Evolutionary conservation across 2,888 invertebrate species (phyloP).

Genomic region (Sinohyriopsis cumingii): DNA sequence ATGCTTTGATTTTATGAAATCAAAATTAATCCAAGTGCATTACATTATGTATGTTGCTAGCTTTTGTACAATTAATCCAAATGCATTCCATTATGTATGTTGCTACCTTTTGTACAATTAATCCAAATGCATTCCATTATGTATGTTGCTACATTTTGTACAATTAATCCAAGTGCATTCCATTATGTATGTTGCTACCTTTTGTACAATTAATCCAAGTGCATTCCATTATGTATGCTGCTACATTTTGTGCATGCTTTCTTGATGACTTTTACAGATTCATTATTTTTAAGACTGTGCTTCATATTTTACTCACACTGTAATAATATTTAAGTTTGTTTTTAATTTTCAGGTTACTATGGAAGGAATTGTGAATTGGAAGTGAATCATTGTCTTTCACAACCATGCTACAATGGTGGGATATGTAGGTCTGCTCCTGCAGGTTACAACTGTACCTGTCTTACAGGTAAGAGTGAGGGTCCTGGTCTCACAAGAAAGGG

Average conservation of each 20-base stretch:
- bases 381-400: slow-evolving; percentile 43
- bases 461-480: slow-evolving; percentile 18
- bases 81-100: not conserved
- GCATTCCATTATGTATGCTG: not conserved
- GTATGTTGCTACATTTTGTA: not conserved
- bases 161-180: not conserved
- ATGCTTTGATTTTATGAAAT: too few relatives aligned
- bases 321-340: too few relatives aligned
- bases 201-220: not conserved
- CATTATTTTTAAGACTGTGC: too few relatives aligned
- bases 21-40: too few relatives aligned
- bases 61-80: not conserved
- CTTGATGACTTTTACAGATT: not conserved
- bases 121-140: too few relatives aligned
- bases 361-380: slow-evolving; percentile 36
- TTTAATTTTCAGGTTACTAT: slow-evolving; percentile 39
- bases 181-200: not conserved
- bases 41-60: not conserved
- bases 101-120: not conserved
- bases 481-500: not conserved
- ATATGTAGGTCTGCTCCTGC: slow-evolving; percentile 25
- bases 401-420: slow-evolving; percentile 56
- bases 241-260: not conserved
- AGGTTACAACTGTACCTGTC: slow-evolving; percentile 46
- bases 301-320: too few relatives aligned